phyloP scores from a whole-genome alignment of 35 echinoderm and acorn worm genomes.

The Holothuria glaberrima region DNA sequence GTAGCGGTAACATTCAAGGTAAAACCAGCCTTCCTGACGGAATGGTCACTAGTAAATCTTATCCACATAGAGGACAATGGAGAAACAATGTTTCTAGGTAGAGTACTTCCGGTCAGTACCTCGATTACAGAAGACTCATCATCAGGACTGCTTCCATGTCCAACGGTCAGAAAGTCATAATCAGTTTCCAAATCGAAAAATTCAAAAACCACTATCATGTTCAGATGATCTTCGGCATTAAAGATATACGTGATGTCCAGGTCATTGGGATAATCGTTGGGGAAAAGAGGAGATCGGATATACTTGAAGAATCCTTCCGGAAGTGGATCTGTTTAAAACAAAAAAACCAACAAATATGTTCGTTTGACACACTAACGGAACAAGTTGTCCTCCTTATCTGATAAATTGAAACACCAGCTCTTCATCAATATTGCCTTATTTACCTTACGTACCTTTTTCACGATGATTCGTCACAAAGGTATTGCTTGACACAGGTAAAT shows the following conservation, averaged over 20 bases:
- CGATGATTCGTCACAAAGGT: too few species aligned
- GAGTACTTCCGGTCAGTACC: neutral
- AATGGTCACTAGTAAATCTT: neutral
- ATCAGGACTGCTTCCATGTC: neutral
- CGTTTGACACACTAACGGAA: too few species aligned
- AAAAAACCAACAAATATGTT: too few species aligned
- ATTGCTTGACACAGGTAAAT: too few species aligned
- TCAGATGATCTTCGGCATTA: neutral
- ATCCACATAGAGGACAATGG: slow-evolving; percentile 21
- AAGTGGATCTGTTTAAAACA: too few species aligned
- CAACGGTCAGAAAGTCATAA: slow-evolving; percentile 30
- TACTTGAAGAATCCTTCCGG: too few species aligned
- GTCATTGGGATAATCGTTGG: neutral
- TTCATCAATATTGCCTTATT: too few species aligned
- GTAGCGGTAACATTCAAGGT: neutral
- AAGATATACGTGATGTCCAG: neutral
- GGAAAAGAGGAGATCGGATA: neutral
- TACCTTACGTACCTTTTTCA: too few species aligned
- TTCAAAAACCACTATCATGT: neutral
- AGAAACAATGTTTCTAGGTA: slow-evolving; percentile 12
- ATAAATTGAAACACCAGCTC: too few species aligned
- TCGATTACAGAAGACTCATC: neutral
- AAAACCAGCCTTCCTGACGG: slow-evolving; percentile 24
- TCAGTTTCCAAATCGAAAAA: slow-evolving; percentile 4
- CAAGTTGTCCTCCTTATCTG: too few species aligned